phyloP scores from a whole-genome alignment of 37 sponge, comb jelly and placozoan species.

The Mnemiopsis leidyi region DNA sequence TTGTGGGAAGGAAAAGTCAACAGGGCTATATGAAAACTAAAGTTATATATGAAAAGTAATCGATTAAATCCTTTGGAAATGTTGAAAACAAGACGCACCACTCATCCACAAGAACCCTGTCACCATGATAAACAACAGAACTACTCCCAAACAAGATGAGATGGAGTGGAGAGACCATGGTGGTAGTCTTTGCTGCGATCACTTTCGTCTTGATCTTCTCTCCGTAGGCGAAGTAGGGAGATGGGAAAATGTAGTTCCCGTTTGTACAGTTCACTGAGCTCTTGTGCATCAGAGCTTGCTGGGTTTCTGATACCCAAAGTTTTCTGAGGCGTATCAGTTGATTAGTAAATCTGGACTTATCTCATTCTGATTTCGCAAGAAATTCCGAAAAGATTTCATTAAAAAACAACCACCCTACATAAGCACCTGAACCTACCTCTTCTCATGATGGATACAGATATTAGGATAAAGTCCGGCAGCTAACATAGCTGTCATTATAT shows the following conservation, averaged over 20 bases:
- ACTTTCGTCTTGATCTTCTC: constrained; percentile 76
- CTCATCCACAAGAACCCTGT: constrained; percentile 60
- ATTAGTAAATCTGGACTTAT: no score
- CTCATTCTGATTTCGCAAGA: no score
- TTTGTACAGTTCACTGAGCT: constrained; percentile 77
- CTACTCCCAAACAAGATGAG: constrained; percentile 77
- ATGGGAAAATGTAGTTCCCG: constrained; percentile 74
- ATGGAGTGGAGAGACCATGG: constrained; percentile 82
- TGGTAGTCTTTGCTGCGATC: constrained; percentile 74
- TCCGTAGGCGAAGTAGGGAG: constrained; percentile 80
- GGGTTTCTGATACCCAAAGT: constrained; percentile 69
- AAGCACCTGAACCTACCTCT: no score
- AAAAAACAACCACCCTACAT: no score
- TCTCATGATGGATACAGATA: constrained; percentile 78
- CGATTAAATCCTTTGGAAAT: no score
- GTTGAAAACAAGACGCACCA: constrained; percentile 47
- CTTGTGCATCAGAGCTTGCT: constrained; percentile 82
- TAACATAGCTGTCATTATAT: constrained; percentile 73
- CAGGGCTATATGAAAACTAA: no score
- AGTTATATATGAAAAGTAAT: no score
- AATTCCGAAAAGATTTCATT: no score
- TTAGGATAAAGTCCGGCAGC: constrained; percentile 82
- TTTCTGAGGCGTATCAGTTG: not conserved
- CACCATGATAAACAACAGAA: constrained; percentile 20
- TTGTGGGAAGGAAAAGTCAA: no score